Evolutionary conservation across 2,797 vertebrate genomes (phyloP).

Genomic region (Enteromius fasciolatus): DNA sequence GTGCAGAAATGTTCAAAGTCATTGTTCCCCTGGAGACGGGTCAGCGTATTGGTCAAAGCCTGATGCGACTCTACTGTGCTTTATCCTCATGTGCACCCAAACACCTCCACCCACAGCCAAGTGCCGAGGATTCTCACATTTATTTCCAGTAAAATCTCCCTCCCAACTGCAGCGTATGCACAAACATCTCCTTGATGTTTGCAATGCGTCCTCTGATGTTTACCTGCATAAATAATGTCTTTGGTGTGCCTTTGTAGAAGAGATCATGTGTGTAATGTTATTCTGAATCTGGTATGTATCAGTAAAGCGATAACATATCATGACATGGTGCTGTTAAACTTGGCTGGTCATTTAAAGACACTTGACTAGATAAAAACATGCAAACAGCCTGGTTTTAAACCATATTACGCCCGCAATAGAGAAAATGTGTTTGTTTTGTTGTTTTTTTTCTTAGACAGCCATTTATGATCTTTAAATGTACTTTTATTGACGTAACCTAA

Average conservation of each 20-base stretch:
- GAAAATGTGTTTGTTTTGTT: not conserved
- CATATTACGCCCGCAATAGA: not conserved
- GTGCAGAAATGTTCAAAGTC: constrained; percentile 77
- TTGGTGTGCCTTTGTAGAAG: constrained; percentile 30
- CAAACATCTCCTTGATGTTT: constrained; percentile 40
- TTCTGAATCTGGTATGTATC: constrained; percentile 4
- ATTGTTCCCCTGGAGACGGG: constrained; percentile 77
- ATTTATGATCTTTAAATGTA: not conserved
- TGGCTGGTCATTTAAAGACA: not conserved
- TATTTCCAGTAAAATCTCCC: constrained; percentile 38
- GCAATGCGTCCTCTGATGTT: constrained; percentile 31
- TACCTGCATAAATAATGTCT: constrained; percentile 27
- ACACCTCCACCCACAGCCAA: constrained; percentile 55
- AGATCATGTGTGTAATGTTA: constrained; percentile 18
- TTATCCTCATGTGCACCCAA: constrained; percentile 52
- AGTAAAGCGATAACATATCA: not conserved
- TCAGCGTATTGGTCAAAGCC: constrained; percentile 77
- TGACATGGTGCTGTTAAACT: not conserved
- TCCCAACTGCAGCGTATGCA: constrained; percentile 27
- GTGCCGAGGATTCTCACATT: constrained; percentile 40
- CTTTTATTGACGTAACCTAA: not conserved
- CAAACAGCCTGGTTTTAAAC: not conserved
- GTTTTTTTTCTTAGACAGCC: not conserved
- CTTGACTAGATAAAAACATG: not conserved
- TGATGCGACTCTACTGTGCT: constrained; percentile 70